These are phyloP conservation scores for Microctonus aethiopoides DNA, from an alignment of 2,888 invertebrate genomes.

Conservation along the genomic window DNA sequence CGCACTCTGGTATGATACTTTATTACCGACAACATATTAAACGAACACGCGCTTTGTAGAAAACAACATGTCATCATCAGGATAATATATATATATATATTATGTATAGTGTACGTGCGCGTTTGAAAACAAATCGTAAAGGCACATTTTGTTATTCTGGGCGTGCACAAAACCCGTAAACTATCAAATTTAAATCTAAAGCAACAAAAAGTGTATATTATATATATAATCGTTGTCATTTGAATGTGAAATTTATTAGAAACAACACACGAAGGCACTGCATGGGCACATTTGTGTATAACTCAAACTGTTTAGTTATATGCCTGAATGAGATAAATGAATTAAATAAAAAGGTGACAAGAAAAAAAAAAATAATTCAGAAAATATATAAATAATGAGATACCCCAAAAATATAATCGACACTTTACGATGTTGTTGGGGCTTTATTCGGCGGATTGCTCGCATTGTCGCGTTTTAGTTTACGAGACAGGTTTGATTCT, in stretches of 20 bases:
- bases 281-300: background rate
- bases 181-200: conserved; percentile 34
- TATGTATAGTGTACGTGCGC: conserved; percentile 17
- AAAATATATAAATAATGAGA: background rate
- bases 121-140: conserved; percentile 60
- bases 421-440: conserved; percentile 27
- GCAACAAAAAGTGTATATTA: background rate
- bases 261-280: conserved; percentile 1
- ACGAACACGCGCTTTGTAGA: background rate
- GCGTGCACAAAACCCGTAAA: conserved; percentile 38
- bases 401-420: background rate
- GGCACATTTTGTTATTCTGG: conserved; percentile 48
- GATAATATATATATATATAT: too few species aligned
- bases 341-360: background rate
- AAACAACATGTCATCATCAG: conserved; percentile 42
- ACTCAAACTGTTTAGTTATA: background rate
- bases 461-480: conserved; percentile 49
- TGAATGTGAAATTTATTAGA: conserved; percentile 5
- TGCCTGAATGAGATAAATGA: background rate
- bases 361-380: background rate
- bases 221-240: background rate
- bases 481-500: conserved; percentile 56
- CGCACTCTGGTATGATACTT: conserved; percentile 38
- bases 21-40: conserved; percentile 53
- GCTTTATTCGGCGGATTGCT: conserved; percentile 45